Conservation (phyloP, 2,888 invertebrate genomes). For the Polia nebulosa region DNA sequence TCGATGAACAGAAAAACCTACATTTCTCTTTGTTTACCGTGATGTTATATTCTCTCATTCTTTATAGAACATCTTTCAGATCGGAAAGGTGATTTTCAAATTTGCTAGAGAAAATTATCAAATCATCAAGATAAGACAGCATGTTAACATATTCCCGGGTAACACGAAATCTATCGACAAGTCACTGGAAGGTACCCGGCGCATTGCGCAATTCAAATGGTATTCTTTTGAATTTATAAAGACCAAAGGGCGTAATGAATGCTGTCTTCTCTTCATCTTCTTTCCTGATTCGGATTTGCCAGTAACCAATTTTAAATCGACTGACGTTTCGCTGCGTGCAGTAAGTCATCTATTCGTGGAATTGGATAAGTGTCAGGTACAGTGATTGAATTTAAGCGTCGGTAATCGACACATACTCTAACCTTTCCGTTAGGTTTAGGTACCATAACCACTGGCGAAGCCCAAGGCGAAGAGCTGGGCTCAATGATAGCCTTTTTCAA, state of each 20-base stretch:
- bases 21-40: conserved; percentile 30
- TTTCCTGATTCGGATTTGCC: too few species aligned
- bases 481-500: too few species aligned
- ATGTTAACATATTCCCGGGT: conserved; percentile 11
- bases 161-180: conserved; percentile 43
- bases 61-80: conserved; percentile 2
- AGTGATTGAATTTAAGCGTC: too few species aligned
- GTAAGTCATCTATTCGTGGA: too few species aligned
- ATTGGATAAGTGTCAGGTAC: too few species aligned
- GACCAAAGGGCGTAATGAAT: too few species aligned
- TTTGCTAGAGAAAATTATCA: conserved; percentile 5
- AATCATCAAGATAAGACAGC: conserved; percentile 22
- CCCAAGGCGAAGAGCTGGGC: too few species aligned
- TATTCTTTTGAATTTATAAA: conserved; percentile 69
- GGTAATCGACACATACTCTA: too few species aligned
- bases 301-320: conserved; percentile 13
- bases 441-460: too few species aligned
- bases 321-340: conserved; percentile 14
- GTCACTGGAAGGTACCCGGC: conserved; percentile 67
- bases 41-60: conserved; percentile 11
- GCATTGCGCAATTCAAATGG: conserved; percentile 71
- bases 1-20: too few species aligned
- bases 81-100: conserved; percentile 13
- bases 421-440: too few species aligned
- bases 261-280: too few species aligned